These are phyloP conservation scores for Hemicordylus capensis DNA, from an alignment of 2,113 vertebrate genomes.

Conservation along the genomic window DNA sequence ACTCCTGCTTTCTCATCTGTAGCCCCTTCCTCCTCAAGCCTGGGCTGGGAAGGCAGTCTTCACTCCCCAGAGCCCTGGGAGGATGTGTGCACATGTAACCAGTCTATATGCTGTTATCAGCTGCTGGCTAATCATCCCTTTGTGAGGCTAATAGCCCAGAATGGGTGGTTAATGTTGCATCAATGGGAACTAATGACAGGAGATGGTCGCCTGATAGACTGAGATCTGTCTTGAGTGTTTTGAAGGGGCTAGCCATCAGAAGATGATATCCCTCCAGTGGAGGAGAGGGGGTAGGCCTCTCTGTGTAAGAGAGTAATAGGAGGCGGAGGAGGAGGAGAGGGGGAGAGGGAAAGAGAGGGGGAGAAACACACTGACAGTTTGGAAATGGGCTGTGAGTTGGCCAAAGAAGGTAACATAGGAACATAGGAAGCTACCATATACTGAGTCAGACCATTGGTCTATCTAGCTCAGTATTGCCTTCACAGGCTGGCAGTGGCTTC, in stretches of 20 bases:
- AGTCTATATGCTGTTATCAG: background rate
- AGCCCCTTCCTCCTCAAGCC: background rate
- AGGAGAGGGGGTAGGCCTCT: rapidly evolving
- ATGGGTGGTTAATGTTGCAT: background rate
- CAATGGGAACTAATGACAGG: background rate
- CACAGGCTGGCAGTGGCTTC: too few species aligned
- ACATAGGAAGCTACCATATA: too few species aligned
- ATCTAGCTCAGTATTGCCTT: too few species aligned
- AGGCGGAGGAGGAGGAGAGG: too few species aligned
- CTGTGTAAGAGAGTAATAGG: background rate
- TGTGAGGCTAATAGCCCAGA: background rate
- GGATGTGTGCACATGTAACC: background rate
- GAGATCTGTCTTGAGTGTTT: background rate
- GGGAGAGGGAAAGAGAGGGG: background rate
- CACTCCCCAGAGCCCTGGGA: background rate
- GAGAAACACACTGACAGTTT: background rate
- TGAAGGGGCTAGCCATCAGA: background rate
- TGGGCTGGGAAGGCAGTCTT: too few species aligned
- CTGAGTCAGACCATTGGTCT: too few species aligned
- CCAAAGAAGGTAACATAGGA: too few species aligned
- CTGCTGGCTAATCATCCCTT: background rate
- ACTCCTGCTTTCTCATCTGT: background rate
- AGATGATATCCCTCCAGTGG: background rate
- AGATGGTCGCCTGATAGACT: background rate
- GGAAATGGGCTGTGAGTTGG: background rate